These are phyloP conservation scores for Notocelia uddmanniana DNA, from an alignment of 2,888 invertebrate species.

Conservation along the genomic window DNA sequence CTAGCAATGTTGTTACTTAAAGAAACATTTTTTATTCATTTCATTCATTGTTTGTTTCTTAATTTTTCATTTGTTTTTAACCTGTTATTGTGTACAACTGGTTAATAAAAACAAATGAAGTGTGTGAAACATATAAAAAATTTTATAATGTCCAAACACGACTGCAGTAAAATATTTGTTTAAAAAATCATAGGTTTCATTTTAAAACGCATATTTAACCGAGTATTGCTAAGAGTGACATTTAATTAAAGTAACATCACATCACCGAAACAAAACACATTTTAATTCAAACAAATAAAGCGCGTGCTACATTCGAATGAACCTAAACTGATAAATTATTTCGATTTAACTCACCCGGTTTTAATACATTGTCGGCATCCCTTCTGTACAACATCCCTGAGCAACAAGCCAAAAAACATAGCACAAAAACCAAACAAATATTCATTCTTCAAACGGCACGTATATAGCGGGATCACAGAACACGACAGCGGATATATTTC, in stretches of 20 bases:
- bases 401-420: constrained; percentile 74
- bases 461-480: constrained; percentile 74
- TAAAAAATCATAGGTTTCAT: no score
- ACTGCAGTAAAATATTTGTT: no score
- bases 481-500: constrained; percentile 78
- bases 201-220: neutral
- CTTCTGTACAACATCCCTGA: constrained; percentile 76
- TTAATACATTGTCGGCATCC: constrained; percentile 77
- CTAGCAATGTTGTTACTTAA: neutral
- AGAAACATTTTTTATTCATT: no score
- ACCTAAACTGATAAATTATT: constrained; percentile 30
- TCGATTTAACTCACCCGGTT: constrained; percentile 69
- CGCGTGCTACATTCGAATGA: constrained; percentile 1
- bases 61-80: no score
- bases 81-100: no score
- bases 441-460: constrained; percentile 79
- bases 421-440: constrained; percentile 78
- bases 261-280: constrained; percentile 1
- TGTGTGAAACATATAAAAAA: no score
- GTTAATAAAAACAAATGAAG: no score
- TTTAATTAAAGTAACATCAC: neutral
- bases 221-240: neutral
- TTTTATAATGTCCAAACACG: no score
- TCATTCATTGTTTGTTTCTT: no score
- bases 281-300: constrained; percentile 35